Base-by-base conservation (phyloP, 2,797 vertebrate genomes). In the Enteromius viviparus region DNA sequence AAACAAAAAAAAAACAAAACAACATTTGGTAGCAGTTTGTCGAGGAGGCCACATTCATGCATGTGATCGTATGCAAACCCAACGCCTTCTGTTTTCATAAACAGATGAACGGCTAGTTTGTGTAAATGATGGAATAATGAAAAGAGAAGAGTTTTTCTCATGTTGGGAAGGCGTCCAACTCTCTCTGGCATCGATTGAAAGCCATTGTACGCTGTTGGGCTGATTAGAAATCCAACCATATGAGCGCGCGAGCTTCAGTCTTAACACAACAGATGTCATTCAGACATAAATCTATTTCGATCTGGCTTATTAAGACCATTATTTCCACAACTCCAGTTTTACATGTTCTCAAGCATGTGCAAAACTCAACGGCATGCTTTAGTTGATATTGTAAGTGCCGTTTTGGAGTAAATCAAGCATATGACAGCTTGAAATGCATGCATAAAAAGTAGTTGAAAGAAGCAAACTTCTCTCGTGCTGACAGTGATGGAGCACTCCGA, bases 61-160 rank as follows among this genome's bases (percentile, higher is more conserved):
- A 71, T 15, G 55, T 17, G 75, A 69, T 55, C 65, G 21, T 2
- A 49, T 34, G 62, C 53, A 76, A 88, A 92, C 90, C 89, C 89
- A 92, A 90, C 91, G 89, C 92, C 92, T 95, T 94, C 91, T 93
- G 92, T 92, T 92, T 90, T 91, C 88, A 89, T 91, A 93, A 94
- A 91, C 93, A 94, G 93, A 94, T 92, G 92, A 94, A 92, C 89
- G 91, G 91, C 92, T 93, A 93, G 93, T 94, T 94, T 94, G 93
- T 92, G 90, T 91, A 83, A 92, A 71, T n/a, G 19, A 72, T 75
- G 65, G 47, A 55, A 68, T 69, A 68, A 82, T 76, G 75, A 76
- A 58, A 65, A 68, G 14, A 78, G 65, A 77, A 76, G 80, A 68
- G 76, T 87, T 84, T 78, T 80, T 83, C 74, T 81, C 26, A 87